Conservation (phyloP, 2,113 vertebrate species). For the cat (Felis catus) region DNA sequence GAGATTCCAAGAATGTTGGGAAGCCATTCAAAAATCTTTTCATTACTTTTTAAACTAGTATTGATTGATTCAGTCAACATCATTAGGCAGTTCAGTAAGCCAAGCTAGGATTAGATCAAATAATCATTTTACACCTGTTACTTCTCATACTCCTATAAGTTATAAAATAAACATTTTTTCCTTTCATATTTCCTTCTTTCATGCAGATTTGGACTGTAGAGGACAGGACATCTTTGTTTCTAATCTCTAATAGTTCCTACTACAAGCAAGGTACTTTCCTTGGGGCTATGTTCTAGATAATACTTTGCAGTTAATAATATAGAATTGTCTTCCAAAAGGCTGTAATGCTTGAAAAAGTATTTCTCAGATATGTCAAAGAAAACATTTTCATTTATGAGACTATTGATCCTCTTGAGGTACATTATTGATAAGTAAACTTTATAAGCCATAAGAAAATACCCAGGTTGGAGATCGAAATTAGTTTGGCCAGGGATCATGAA, state of each 20-base stretch:
- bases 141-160: no score
- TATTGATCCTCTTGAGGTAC: neutral
- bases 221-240: neutral
- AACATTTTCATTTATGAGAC: neutral
- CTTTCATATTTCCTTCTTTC: no score
- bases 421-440: neutral
- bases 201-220: no score
- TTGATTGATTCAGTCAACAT: no score
- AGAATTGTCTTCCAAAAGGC: neutral
- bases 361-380: neutral
- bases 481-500: neutral
- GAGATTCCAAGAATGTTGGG: no score
- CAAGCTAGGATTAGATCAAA: no score
- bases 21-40: no score
- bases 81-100: no score
- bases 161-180: no score
- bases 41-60: no score
- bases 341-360: neutral
- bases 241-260: neutral
- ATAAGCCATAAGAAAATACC: neutral
- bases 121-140: no score
- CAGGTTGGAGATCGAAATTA: neutral
- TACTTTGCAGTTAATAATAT: neutral
- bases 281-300: neutral
- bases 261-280: neutral